Base-by-base conservation (phyloP, 2,797 vertebrate species). In the Threskiornis aethiopicus region DNA sequence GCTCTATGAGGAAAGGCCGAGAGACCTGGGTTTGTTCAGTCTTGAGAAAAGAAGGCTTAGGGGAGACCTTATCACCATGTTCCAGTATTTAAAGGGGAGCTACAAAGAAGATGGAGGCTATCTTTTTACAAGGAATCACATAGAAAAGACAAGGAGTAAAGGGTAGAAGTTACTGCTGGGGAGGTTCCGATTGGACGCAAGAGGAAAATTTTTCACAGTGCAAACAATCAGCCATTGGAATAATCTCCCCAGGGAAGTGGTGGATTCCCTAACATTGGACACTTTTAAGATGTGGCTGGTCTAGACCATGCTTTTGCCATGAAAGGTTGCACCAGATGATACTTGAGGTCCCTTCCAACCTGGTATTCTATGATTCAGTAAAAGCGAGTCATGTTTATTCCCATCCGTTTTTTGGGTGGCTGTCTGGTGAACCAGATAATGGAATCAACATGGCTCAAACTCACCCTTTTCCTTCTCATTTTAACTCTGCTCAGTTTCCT, bases 341-440 rank as follows among this genome's bases (percentile, higher is more conserved):
- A 24, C 24, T 26, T 37, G 58, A 37, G 24, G 58, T 37, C 35
- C 35, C 58, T 59, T 59, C 35, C 24, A 59, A 26, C 24, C 16
- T 37, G 24, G 35, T 37, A 26, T 59, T 37, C 58, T 59, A 18
- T 26, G 58, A 59, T 37, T 59, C 35, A 37, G 49, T 81, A 78
- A 84, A 93, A 78, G 33, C 5, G 9, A 81, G 69, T 54, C 29
- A 8, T 75, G 41, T 64, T 91, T 90, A 64, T 81, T 81, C 41
- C 26, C 2, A 1, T 39, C 41, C 26, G 11, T 35, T 67, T 91
- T 76, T 75, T 78, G 72, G 3, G 46, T 78, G 33, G 28, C 84
- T 92, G 44, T 61, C 67, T 96, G 83, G 69, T 93, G 65, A 87
- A 59, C 54, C 57, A 90, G 85, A 66, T 96, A 94, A 87, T 84